Conservation (phyloP, 2,113 vertebrate genomes). For the Siniperca chuatsi region DNA sequence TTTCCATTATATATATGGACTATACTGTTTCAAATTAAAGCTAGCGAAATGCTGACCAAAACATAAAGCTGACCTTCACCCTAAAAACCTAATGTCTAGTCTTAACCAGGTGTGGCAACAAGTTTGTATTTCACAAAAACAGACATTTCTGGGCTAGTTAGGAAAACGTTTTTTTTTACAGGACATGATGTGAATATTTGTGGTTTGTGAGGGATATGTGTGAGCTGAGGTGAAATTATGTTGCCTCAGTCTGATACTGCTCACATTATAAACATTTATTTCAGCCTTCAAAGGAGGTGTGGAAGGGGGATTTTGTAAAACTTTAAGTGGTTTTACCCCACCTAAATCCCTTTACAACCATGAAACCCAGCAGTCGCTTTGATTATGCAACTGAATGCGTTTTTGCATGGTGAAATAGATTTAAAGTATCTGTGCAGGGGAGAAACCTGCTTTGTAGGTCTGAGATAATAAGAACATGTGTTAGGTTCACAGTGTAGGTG, state of each 20-base stretch:
- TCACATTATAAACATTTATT: background rate
- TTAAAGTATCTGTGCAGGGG: background rate
- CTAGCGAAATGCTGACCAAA: background rate
- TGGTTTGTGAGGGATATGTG: background rate
- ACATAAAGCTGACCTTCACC: background rate
- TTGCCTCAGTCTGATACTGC: conserved; percentile 10
- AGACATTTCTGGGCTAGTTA: background rate
- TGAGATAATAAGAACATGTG: conserved; percentile 4
- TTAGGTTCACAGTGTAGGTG: background rate
- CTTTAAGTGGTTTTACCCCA: background rate
- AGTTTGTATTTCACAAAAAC: conserved; percentile 4
- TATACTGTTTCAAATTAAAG: background rate
- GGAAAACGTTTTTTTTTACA: background rate
- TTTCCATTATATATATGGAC: background rate
- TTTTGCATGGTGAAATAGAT: too few species aligned
- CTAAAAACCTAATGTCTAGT: too few species aligned
- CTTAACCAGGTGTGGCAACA: background rate
- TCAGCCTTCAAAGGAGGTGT: background rate
- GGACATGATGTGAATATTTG: background rate
- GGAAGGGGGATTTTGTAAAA: background rate
- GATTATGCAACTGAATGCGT: background rate
- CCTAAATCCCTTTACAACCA: too few species aligned
- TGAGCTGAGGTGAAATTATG: background rate
- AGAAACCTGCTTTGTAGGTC: background rate
- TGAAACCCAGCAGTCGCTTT: background rate